Conservation (phyloP, 2,113 vertebrate genomes). For the Galeopterus variegatus region DNA sequence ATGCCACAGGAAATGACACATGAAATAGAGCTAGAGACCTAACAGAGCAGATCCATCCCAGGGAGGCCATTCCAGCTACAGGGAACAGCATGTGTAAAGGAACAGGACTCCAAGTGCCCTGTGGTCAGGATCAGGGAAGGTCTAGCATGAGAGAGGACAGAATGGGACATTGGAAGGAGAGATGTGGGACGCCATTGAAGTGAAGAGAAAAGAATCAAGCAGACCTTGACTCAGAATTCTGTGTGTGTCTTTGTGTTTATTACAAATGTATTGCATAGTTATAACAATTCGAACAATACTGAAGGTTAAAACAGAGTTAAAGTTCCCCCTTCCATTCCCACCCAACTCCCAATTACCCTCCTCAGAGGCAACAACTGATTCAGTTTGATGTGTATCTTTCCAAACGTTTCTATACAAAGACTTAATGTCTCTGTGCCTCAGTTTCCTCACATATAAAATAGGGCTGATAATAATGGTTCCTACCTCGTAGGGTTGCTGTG, state of each 20-base stretch:
- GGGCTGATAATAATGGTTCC: not conserved
- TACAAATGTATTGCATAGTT: not conserved
- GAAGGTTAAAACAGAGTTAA: not conserved
- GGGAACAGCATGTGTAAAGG: not conserved
- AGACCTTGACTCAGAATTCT: not conserved
- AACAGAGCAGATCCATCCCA: not conserved
- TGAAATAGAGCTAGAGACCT: not conserved
- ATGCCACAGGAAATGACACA: not conserved
- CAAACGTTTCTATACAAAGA: not conserved
- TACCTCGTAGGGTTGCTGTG: not conserved
- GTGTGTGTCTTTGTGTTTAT: not conserved
- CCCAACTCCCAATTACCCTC: not conserved
- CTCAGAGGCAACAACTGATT: not conserved
- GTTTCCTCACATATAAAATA: not conserved
- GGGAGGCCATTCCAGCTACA: rapidly evolving
- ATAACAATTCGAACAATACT: not conserved
- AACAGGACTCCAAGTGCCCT: not conserved
- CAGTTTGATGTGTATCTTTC: not conserved
- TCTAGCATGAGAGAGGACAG: not conserved
- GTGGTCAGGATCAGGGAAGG: not conserved
- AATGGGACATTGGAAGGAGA: not conserved
- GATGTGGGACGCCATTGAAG: not conserved
- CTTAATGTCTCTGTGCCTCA: not conserved
- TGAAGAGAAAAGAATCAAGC: not conserved
- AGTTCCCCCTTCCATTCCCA: not conserved